Evolutionary conservation across 2,797 vertebrate genomes (phyloP).

Genomic region (Paedocypris micromegethes): DNA sequence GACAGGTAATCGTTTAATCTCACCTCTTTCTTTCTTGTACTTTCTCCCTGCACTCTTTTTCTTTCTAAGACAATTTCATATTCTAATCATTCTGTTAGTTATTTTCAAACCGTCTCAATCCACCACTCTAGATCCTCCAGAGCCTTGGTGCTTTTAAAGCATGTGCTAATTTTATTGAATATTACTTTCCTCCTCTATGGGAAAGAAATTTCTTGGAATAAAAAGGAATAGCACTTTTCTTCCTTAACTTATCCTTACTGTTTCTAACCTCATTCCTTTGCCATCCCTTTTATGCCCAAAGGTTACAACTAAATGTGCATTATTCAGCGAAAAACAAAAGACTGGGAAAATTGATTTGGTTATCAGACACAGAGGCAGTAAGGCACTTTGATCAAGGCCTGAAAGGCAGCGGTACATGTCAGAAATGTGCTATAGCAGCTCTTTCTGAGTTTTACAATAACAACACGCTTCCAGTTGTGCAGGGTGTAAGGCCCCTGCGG

Average conservation of each 20-base stretch:
- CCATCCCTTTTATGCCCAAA: slow-evolving; percentile 67
- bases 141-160: slow-evolving; percentile 15
- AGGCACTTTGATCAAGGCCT: slow-evolving; percentile 63
- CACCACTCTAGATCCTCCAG: slow-evolving; percentile 34
- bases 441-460: slow-evolving; percentile 77
- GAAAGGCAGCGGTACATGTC: slow-evolving; percentile 72
- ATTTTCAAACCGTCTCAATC: slow-evolving; percentile 45
- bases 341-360: slow-evolving; percentile 72
- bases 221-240: slow-evolving; percentile 51
- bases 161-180: slow-evolving; percentile 63
- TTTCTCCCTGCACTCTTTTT: slow-evolving; percentile 57
- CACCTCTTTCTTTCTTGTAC: slow-evolving; percentile 57
- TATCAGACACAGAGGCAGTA: slow-evolving; percentile 67
- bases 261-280: slow-evolving; percentile 52
- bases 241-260: slow-evolving; percentile 43
- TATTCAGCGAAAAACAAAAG: slow-evolving; percentile 87
- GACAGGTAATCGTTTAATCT: slow-evolving; percentile 73
- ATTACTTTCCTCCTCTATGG: slow-evolving; percentile 34
- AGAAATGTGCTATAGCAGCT: slow-evolving; percentile 76
- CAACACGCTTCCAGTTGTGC: slow-evolving; percentile 53
- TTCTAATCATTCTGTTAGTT: slow-evolving; percentile 59
- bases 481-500: slow-evolving; percentile 29
- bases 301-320: slow-evolving; percentile 80
- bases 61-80: slow-evolving; percentile 67
- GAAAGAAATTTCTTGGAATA: slow-evolving; percentile 50